Evolutionary conservation across 1,140 invertebrate species (phyloP), one percentile per base, ranked within the genome.

Genomic region (Euborellia annulipes): DNA sequence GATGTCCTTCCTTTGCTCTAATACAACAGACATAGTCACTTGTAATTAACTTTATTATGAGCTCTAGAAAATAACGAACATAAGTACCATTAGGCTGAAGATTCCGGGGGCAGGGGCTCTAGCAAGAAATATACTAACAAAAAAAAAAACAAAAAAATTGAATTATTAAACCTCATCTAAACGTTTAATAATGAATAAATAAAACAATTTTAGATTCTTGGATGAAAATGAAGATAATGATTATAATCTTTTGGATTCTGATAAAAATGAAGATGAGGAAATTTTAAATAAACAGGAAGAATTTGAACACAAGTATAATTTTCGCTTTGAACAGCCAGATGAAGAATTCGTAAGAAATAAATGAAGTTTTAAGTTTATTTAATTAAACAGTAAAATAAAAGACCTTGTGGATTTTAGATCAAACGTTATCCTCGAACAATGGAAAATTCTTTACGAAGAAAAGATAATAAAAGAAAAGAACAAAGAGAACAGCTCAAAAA

Each of bases 221-320:
- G 77, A 80, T 1, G 69, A 71, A 32, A 73, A 76, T 16, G 68
- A 75, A 27, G 23, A 6, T 6, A 27, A 27, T 11, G 23, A 27
- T 6, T 6, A 6, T 27, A 4, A 27, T 27, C 23, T 27, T 6
- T 4, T 27, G 4, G 74, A 81, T 48, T 66, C 65, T 39, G 71
- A 76, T 55, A 75, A 76, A 38, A 76, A 77, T 49, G 86, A 84
- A 50, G 86, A 93, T 62, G 87, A 93, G 57, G 65, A 74, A 51
- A 72, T 76, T 50, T 67, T 89, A 13, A 76, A 84, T 52, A 74
- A 80, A 55, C 85, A 91, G 59, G 85, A 88, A 38, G 73, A 85
- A 62, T 97, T 95, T 70, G 93, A 97, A 58, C 73, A 86, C 23
- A 94, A 95, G 57, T 97, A 84, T 58, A 96, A 97, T 67, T 95